These are phyloP conservation scores for Seison nebaliae DNA, from an alignment of 1,140 invertebrate species.

Conservation along the genomic window DNA sequence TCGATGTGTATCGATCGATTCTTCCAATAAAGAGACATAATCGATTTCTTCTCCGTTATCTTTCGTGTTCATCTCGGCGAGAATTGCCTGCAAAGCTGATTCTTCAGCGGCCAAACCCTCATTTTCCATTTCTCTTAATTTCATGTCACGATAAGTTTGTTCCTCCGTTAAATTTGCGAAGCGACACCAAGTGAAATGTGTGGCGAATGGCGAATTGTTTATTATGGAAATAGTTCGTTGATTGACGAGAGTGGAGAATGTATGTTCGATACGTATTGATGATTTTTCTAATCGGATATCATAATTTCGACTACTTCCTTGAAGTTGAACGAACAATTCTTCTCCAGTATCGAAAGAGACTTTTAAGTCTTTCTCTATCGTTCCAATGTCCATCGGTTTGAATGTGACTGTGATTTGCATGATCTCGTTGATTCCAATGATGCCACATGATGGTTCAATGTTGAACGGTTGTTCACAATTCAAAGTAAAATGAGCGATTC, in stretches of 20 bases:
- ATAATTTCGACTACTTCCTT: slow-evolving; percentile 24
- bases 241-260: slow-evolving; percentile 27
- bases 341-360: slow-evolving; percentile 26
- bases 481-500: slow-evolving; percentile 24
- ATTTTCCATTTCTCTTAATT: no score
- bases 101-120: no score
- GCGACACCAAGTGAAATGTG: slow-evolving; percentile 25
- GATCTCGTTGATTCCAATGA: slow-evolving; percentile 22
- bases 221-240: slow-evolving; percentile 23
- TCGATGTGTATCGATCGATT: slow-evolving; percentile 17
- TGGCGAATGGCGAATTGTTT: slow-evolving; percentile 24
- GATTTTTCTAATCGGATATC: slow-evolving; percentile 27
- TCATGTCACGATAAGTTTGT: no score
- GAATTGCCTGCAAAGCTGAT: background rate
- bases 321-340: slow-evolving; percentile 20
- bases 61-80: slow-evolving; percentile 1
- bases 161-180: slow-evolving; percentile 26
- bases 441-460: slow-evolving; percentile 23
- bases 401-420: slow-evolving; percentile 27
- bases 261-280: slow-evolving; percentile 25
- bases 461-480: slow-evolving; percentile 20
- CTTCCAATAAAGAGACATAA: slow-evolving; percentile 12
- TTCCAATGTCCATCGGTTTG: slow-evolving; percentile 21
- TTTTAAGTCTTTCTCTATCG: slow-evolving; percentile 19
- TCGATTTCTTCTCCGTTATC: slow-evolving; percentile 8